These are phyloP conservation scores for Centroberyx gerrardi DNA, from an alignment of 2,797 vertebrate genomes.

Conservation along the genomic window DNA sequence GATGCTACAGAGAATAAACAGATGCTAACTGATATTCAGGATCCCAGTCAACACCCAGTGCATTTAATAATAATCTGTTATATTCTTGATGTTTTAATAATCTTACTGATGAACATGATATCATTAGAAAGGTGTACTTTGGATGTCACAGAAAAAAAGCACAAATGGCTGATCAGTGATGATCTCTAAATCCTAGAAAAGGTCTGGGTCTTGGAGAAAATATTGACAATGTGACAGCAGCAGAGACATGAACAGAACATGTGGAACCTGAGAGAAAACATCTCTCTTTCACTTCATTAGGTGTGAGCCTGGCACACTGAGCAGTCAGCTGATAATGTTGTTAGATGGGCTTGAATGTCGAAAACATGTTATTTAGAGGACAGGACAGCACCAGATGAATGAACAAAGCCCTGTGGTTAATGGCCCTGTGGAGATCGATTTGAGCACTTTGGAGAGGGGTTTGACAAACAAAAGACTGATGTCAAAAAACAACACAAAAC, in stretches of 20 bases:
- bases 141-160: background rate
- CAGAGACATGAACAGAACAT: background rate
- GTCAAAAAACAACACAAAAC: background rate
- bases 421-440: conserved; percentile 20
- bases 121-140: background rate
- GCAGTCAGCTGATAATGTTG: conserved; percentile 5
- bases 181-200: conserved; percentile 9
- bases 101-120: background rate
- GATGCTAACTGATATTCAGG: conserved; percentile 12
- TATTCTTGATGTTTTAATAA: background rate
- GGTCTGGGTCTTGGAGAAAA: background rate
- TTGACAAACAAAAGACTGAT: background rate
- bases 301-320: background rate
- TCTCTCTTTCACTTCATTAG: conserved; percentile 5
- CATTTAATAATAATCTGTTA: background rate
- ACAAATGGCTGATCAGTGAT: conserved; percentile 1
- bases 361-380: conserved; percentile 48
- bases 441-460: background rate
- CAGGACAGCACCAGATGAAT: conserved; percentile 16
- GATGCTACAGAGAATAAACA: conserved; percentile 8
- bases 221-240: too few species aligned
- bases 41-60: background rate
- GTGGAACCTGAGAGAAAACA: background rate
- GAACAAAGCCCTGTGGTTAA: conserved; percentile 29
- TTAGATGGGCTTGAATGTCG: conserved; percentile 2